Evolutionary conservation across 1,140 invertebrate species (phyloP), one percentile per base, ranked within the genome.

Genomic region (Danaus melanippus): DNA sequence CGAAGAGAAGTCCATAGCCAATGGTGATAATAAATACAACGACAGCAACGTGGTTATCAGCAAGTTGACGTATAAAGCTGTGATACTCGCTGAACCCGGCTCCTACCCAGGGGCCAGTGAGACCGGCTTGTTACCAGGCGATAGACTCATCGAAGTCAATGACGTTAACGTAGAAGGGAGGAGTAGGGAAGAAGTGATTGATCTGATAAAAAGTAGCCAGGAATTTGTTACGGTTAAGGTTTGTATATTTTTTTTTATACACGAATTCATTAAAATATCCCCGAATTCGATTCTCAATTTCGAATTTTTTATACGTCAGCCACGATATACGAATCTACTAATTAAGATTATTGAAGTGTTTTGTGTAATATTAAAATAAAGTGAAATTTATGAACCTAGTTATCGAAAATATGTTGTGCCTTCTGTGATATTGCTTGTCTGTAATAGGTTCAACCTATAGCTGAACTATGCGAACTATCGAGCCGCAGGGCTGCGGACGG

Each of bases 71-170:
- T 85, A 93, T 79, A 91, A 92, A 60, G 90, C 93, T 39, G 94
- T 97, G 2, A 95, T 97, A 48, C 96, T 98, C 75, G 97, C 96
- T 7, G 97, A 98, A 83, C 96, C 97, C 1, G 95, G 95, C 41
- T 92, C 91, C n/a, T 90, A 93, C 69, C 90, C 92, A 32, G 91
- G 92, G 50, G 90, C 92, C 49, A 92, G 92, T 76, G 92, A 95
- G 56, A 95, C 94, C 12, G 95, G 93, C n/a, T 88, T 98, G 9
- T 79, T 98, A 46, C 97, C 97, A 42, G 97, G 97, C 9, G 97
- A 99, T 87, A 90, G 95, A 69, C 89, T 99, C 0, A 88, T 98
- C 56, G 94, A 97, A 89, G 95, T 99, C 8, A 97, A 98, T 79
- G 93, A 92, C 15, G 90, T 93, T 41, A 91, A 91, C 56, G 96